Evolutionary conservation across 2,888 invertebrate genomes (phyloP).

Genomic region (Chalcis sispes): DNA sequence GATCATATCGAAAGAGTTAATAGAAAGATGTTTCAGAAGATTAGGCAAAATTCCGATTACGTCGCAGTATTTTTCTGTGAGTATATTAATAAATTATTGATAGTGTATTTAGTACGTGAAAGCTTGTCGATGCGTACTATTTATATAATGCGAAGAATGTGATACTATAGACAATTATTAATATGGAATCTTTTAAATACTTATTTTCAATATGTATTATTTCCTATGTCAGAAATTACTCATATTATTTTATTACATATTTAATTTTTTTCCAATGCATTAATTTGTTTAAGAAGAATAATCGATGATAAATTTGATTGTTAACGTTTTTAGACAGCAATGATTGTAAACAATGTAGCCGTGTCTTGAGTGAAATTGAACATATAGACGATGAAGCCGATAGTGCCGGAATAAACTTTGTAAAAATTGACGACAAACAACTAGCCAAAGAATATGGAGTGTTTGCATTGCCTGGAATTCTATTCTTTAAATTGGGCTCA

Average conservation of each 20-base stretch:
- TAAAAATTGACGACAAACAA: conserved; percentile 92
- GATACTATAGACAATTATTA: no score
- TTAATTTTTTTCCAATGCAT: no score
- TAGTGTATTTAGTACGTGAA: no score
- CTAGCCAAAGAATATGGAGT: conserved; percentile 93
- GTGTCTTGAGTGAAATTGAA: conserved; percentile 91
- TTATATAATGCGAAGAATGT: no score
- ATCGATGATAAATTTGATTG: background rate
- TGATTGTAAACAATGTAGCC: conserved; percentile 95
- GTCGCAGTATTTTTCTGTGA: conserved; percentile 96
- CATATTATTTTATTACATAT: no score
- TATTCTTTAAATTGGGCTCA: conserved; percentile 91
- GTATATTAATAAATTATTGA: no score
- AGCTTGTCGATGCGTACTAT: no score
- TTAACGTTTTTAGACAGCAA: conserved; percentile 90
- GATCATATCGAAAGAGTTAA: conserved; percentile 95
- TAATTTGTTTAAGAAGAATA: no score
- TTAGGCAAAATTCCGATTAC: conserved; percentile 91
- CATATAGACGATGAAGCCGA: conserved; percentile 97
- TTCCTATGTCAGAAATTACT: no score
- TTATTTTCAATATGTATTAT: no score
- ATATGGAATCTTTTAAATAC: no score
- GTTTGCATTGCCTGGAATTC: conserved; percentile 91
- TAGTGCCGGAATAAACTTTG: conserved; percentile 92
- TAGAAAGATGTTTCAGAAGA: conserved; percentile 94